Percentiles rank a stretch among this genome's conserved stretches.
phyloP scores from a whole-genome alignment of 2,888 invertebrate species.

The Zeuzera pyrina region DNA sequence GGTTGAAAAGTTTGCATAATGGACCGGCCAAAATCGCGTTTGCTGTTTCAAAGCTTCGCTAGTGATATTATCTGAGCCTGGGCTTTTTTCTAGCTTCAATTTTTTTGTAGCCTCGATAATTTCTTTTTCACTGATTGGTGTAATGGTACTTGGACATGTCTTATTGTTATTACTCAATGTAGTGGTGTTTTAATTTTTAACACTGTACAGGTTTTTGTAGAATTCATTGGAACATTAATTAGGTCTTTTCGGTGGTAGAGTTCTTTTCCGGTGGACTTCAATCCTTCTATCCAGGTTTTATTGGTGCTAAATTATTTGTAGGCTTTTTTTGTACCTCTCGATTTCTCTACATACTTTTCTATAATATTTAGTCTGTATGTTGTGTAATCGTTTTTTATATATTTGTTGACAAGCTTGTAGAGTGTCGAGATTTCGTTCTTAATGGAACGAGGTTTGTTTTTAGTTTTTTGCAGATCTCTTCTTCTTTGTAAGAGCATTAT shows the following conservation, averaged over 20 bases:
- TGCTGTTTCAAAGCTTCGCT: conserved; percentile 6
- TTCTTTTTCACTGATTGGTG: conserved; percentile 1
- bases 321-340: conserved; percentile 3
- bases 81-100: conserved; percentile 7
- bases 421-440: conserved; percentile 3
- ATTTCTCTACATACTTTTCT: background rate
- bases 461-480: background rate
- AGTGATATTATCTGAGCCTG: conserved; percentile 5
- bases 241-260: background rate
- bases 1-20: background rate
- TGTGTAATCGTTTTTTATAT: conserved; percentile 3
- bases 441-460: background rate
- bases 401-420: conserved; percentile 4
- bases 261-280: background rate
- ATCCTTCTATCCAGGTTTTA: conserved; percentile 2
- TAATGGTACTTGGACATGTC: background rate
- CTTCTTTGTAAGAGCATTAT: background rate
- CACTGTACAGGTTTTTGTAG: conserved; percentile 2
- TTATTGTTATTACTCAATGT: background rate
- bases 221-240: background rate
- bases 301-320: conserved; percentile 1
- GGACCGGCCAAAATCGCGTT: background rate
- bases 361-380: background rate
- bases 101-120: conserved; percentile 3
- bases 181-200: background rate